Evolutionary conservation across 2,113 vertebrate species (phyloP).

Genomic region (Plestiodon gilberti): DNA sequence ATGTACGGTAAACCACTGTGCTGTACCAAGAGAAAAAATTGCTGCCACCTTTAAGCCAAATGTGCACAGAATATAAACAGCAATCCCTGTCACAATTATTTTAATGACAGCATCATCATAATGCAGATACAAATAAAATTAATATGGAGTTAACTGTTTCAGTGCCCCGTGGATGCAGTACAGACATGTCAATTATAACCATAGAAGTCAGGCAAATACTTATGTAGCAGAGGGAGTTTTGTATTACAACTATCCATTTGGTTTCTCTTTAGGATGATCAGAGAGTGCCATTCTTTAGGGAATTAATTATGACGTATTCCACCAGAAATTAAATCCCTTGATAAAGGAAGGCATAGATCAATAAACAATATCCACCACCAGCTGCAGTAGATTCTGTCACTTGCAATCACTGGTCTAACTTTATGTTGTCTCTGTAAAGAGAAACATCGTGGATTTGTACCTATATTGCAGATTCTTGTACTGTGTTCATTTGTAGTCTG

Average conservation of each 20-base stretch:
- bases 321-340: neutral
- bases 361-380: neutral
- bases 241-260: neutral
- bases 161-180: constrained; percentile 55
- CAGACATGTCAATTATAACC: constrained; percentile 8
- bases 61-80: constrained; percentile 58
- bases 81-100: constrained; percentile 52
- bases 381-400: neutral
- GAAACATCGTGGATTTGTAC: neutral
- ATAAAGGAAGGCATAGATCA: constrained; percentile 3
- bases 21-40: constrained; percentile 46
- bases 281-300: neutral
- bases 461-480: neutral
- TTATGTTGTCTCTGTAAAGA: neutral
- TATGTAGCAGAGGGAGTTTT: neutral
- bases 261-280: neutral
- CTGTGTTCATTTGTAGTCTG: neutral
- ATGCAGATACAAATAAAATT: constrained; percentile 42
- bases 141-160: constrained; percentile 27
- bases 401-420: neutral
- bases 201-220: neutral
- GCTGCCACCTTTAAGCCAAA: constrained; percentile 42
- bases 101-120: constrained; percentile 51
- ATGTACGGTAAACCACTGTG: constrained; percentile 68
- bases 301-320: neutral